Base-by-base conservation (phyloP, 2,113 vertebrate genomes). In the Nannospalax galili region DNA sequence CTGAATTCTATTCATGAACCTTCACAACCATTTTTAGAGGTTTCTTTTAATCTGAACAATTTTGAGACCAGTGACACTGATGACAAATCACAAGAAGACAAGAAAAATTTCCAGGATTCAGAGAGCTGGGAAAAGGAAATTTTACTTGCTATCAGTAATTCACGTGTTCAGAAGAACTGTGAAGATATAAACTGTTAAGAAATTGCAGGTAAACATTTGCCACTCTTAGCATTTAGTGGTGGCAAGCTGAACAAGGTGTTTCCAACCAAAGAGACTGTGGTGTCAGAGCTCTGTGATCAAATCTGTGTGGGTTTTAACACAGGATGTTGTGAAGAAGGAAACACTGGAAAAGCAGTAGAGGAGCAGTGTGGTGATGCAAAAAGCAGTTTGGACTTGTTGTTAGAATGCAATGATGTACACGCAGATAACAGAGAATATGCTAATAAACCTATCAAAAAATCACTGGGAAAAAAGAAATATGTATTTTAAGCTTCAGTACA, bases 11-110 rank as follows among this genome's bases (percentile, higher is more conserved):
- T 42, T 84, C 2, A 1, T 42, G 75, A 56, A 30, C n/a, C 97
- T 24, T 87, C 62, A 35, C 95, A 97, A 30, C 72, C 95, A 6
- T 64, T 98, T 72, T 89, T 97, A 96, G 97, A 98, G n/a, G 90
- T 98, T 60, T 98, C 95, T 91, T 99, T 99, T 90, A 98, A 98
- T 95, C 90, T 99, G 7, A 97, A 94, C 28, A 87, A 95, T 96
- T 98, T 98, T 97, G 98, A 98, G 96, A 98, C 97, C 78, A 98
- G 82, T 92, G 98, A 64, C 6, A 64, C 5, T n/a, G n/a, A 97
- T 45, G 93, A 96, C 92, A 96, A 96, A 3, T 42, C 90, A 45
- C 35, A 91, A 81, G 97, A 93, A 90, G 88, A 60, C n/a, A 84
- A n/a, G 5, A 72, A 0, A 1, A 15, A 92, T 88, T 94, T 85